A percentile compares a stretch with the other conserved stretches of the same genome.
These are phyloP conservation scores for Scaptodrosophila latifasciaeformis DNA, from an alignment of 2,888 invertebrate genomes.

Conservation along the genomic window DNA sequence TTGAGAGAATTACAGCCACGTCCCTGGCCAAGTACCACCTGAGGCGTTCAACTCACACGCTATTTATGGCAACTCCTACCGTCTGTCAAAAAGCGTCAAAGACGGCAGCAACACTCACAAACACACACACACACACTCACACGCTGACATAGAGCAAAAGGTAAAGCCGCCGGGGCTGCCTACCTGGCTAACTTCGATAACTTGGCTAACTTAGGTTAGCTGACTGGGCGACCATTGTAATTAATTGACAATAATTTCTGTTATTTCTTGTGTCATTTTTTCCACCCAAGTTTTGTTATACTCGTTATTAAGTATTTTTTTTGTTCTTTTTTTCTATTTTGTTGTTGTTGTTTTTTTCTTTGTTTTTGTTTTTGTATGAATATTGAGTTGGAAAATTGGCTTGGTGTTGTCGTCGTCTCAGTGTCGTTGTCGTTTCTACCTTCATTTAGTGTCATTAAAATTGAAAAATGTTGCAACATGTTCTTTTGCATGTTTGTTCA, in stretches of 20 bases:
- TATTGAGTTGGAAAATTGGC: too few relatives aligned
- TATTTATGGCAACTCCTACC: slow-evolving; percentile 58
- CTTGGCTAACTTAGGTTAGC: neutral
- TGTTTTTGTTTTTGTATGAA: neutral
- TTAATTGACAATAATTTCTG: slow-evolving; percentile 69
- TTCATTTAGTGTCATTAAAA: slow-evolving; percentile 58
- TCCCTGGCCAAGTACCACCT: slow-evolving; percentile 30
- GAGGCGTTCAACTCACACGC: slow-evolving; percentile 39
- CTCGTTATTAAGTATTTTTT: neutral
- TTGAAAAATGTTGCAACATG: slow-evolving; percentile 52
- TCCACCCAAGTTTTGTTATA: slow-evolving; percentile 7
- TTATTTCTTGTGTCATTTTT: slow-evolving; percentile 53
- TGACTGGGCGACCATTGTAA: slow-evolving; percentile 41
- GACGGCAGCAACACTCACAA: too few relatives aligned
- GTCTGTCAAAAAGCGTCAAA: slow-evolving; percentile 64
- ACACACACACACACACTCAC: too few relatives aligned
- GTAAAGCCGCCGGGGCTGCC: neutral
- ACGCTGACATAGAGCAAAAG: too few relatives aligned
- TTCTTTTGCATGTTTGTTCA: slow-evolving; percentile 38
- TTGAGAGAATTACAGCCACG: neutral
- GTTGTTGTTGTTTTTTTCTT: slow-evolving; percentile 3
- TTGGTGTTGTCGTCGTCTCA: neutral
- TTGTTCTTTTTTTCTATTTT: too few relatives aligned
- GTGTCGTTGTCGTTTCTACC: slow-evolving; percentile 30
- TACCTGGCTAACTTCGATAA: neutral